Conservation (phyloP, 2,797 vertebrate genomes). For the Tangara arthus region DNA sequence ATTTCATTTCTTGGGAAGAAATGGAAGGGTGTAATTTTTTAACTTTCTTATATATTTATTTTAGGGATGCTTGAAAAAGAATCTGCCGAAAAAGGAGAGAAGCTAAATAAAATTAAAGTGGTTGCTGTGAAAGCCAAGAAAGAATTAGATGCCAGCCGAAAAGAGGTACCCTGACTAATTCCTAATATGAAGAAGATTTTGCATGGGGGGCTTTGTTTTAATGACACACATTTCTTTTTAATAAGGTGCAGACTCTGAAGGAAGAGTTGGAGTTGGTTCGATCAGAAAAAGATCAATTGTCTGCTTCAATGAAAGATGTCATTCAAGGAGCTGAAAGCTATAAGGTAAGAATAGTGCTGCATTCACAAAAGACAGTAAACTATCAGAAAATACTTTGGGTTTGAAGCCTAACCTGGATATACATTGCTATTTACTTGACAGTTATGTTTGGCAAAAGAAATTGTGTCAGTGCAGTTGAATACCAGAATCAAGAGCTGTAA, state of each 20-base stretch:
- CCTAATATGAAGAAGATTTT: neutral
- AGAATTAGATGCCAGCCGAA: conserved; percentile 88
- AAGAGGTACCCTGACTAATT: conserved; percentile 81
- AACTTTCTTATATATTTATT: conserved; percentile 20
- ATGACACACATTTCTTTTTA: neutral
- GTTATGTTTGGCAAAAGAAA: neutral
- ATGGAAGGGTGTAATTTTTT: neutral
- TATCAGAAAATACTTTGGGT: neutral
- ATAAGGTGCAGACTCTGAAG: conserved; percentile 75
- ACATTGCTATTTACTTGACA: neutral
- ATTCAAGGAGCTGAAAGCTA: conserved; percentile 93
- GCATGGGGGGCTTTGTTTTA: neutral
- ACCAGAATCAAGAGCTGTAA: neutral
- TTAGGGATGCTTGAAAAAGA: conserved; percentile 81
- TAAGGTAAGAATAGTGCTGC: conserved; percentile 80
- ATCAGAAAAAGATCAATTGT: conserved; percentile 83
- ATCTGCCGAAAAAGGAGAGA: conserved; percentile 87
- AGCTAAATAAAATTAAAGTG: conserved; percentile 91
- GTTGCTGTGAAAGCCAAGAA: conserved; percentile 96
- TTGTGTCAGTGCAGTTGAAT: neutral
- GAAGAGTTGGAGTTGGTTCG: conserved; percentile 82
- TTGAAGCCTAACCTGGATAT: neutral
- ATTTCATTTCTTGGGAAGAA: neutral
- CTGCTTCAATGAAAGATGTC: conserved; percentile 88
- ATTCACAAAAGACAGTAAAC: neutral